phyloP scores from a whole-genome alignment of 2,888 invertebrate genomes.

The Ectemnius cavifrons region DNA sequence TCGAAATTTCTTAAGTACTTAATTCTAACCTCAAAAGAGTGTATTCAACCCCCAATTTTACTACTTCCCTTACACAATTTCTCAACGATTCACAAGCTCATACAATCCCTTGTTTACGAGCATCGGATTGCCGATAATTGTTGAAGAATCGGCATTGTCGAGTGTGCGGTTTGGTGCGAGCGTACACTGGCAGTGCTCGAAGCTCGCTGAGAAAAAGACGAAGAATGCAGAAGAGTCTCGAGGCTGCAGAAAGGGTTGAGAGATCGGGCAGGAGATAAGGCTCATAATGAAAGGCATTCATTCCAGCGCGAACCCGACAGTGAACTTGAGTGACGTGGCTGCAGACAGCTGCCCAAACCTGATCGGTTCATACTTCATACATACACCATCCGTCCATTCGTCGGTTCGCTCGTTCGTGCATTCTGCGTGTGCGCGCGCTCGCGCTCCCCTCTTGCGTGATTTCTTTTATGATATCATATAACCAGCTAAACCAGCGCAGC shows the following conservation, averaged over 20 bases:
- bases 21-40: too few species aligned
- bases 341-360: conserved; percentile 78
- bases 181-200: conserved; percentile 30
- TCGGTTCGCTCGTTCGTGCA: conserved; percentile 48
- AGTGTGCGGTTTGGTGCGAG: background rate
- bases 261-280: conserved; percentile 73
- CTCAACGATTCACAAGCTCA: too few species aligned
- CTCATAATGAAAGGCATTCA: conserved; percentile 77
- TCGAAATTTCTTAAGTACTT: too few species aligned
- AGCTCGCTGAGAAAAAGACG: conserved; percentile 28
- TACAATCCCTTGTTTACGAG: too few species aligned
- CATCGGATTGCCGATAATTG: too few species aligned
- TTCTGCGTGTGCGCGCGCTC: conserved; percentile 45
- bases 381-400: conserved; percentile 58
- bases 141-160: too few species aligned
- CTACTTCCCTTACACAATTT: too few species aligned
- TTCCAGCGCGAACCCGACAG: conserved; percentile 71
- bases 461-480: conserved; percentile 76
- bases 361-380: conserved; percentile 68
- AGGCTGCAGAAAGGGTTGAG: conserved; percentile 62
- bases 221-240: conserved; percentile 53
- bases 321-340: conserved; percentile 77
- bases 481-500: conserved; percentile 68
- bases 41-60: too few species aligned
- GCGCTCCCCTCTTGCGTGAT: conserved; percentile 70